Percentiles rank a stretch among this genome's conserved stretches.
Evolutionary conservation across 2,113 vertebrate genomes (phyloP).

Genomic region (Sapajus apella): DNA sequence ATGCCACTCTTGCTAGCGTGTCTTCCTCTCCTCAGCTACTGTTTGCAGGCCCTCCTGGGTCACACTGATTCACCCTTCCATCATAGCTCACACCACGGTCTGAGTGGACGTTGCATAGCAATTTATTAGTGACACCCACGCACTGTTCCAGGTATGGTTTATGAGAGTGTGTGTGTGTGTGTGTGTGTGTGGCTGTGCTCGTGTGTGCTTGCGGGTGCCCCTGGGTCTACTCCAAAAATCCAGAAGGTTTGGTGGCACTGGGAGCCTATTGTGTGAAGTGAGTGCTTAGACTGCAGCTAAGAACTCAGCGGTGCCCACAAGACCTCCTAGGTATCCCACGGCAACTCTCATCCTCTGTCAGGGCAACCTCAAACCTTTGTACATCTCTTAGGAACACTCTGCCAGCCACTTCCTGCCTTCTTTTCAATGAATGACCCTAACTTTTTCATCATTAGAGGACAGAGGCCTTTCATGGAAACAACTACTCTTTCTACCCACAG

Average conservation of each 20-base stretch:
- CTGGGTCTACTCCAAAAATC: not conserved
- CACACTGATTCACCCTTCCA: too few species aligned
- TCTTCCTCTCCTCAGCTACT: not conserved
- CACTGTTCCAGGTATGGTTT: not conserved
- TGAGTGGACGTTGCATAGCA: not conserved
- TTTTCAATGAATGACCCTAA: not conserved
- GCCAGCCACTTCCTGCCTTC: not conserved
- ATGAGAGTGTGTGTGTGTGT: not conserved
- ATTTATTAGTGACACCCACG: not conserved
- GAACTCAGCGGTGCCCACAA: not conserved
- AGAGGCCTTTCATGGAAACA: not conserved
- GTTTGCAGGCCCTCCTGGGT: not conserved
- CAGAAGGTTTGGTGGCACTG: not conserved
- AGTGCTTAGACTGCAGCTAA: not conserved
- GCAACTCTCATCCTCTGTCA: not conserved
- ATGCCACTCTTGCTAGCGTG: not conserved
- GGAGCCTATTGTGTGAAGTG: not conserved
- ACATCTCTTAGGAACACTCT: not conserved
- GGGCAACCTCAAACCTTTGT: not conserved
- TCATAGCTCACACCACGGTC: accelerated
- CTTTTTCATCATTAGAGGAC: not conserved
- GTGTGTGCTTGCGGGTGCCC: too few species aligned
- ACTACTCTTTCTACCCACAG: not conserved
- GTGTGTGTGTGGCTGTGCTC: not conserved
- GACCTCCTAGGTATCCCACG: not conserved